Evolutionary conservation across 2,888 invertebrate species (phyloP).

Genomic region (Parthenolecanium corni): DNA sequence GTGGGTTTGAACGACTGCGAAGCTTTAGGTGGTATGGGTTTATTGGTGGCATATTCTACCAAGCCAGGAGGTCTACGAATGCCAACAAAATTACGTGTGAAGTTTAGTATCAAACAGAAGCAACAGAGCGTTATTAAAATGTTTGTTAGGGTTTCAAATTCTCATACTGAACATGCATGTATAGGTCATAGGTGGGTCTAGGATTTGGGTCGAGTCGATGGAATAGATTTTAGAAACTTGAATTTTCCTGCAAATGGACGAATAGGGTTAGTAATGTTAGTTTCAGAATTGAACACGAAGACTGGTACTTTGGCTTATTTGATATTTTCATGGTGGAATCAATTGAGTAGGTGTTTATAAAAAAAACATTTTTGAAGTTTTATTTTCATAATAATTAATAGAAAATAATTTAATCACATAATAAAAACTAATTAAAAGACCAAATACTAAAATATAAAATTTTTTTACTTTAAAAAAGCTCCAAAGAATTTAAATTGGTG

Average conservation of each 20-base stretch:
- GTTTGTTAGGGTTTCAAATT: background rate
- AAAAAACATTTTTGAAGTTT: too few relatives aligned
- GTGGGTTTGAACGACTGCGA: constrained; percentile 64
- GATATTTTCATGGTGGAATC: too few relatives aligned
- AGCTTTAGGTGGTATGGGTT: constrained; percentile 38
- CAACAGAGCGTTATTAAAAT: background rate
- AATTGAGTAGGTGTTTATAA: too few relatives aligned
- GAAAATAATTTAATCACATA: too few relatives aligned
- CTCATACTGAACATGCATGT: background rate
- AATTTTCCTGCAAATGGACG: constrained; percentile 15
- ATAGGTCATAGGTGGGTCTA: background rate
- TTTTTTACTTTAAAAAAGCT: too few relatives aligned
- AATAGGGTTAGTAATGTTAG: too few relatives aligned
- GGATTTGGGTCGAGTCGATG: background rate
- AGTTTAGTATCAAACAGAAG: background rate
- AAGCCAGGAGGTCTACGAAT: constrained; percentile 34
- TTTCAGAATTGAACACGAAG: too few relatives aligned
- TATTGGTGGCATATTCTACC: constrained; percentile 35
- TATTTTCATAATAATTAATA: too few relatives aligned
- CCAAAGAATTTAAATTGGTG: too few relatives aligned
- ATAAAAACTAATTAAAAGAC: too few relatives aligned
- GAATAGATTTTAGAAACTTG: constrained; percentile 6
- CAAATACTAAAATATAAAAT: too few relatives aligned
- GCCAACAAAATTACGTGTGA: background rate
- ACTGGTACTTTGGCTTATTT: too few relatives aligned